A percentile compares a stretch with the other conserved stretches of the same genome.
Evolutionary conservation across 35 echinoderm and acorn worm species (phyloP).

Genomic region (Diadema setosum): DNA sequence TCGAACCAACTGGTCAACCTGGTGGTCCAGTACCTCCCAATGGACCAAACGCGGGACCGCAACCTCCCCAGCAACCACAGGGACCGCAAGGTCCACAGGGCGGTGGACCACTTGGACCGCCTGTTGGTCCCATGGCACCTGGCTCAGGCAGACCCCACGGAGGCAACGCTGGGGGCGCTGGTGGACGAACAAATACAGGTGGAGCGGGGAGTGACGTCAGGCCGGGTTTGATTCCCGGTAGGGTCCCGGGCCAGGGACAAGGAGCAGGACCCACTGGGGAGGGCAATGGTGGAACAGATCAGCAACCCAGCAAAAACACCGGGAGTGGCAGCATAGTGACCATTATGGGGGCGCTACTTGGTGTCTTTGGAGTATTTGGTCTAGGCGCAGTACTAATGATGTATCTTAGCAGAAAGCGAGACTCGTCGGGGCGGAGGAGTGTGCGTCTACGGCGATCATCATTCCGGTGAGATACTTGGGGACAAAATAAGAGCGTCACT

Average conservation of each 20-base stretch:
- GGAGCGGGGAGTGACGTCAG: background rate
- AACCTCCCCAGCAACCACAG: background rate
- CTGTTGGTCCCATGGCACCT: background rate
- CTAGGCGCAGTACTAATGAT: background rate
- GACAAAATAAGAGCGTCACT: background rate
- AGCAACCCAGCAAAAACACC: background rate
- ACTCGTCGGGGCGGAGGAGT: background rate
- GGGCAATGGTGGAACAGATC: background rate
- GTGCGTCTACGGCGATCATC: background rate
- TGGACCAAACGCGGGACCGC: background rate
- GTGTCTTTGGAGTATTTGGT: slow-evolving; percentile 15
- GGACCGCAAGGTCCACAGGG: background rate
- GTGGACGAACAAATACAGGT: background rate
- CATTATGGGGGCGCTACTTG: background rate
- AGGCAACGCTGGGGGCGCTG: background rate
- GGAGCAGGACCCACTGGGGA: background rate
- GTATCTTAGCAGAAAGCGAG: background rate
- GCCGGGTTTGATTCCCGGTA: background rate
- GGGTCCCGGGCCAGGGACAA: background rate
- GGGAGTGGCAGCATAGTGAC: background rate
- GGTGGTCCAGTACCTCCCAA: background rate
- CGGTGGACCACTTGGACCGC: background rate
- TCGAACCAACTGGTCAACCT: background rate
- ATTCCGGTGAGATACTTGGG: background rate
- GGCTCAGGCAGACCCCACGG: background rate